A percentile compares a stretch with the other conserved stretches of the same genome.
Conservation (phyloP, 2,797 vertebrate genomes). For the Picus viridis region DNA sequence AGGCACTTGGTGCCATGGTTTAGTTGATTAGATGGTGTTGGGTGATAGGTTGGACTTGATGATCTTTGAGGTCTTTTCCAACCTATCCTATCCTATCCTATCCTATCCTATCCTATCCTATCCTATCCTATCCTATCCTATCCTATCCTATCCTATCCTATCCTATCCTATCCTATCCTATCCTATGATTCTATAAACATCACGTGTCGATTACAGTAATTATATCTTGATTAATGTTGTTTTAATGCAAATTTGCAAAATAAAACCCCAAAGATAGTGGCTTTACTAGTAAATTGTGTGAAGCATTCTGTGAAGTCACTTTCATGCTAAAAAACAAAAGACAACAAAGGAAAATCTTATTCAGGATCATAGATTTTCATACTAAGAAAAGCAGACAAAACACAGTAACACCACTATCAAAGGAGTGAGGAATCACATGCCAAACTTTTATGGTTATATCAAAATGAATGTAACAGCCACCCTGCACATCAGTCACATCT, state of each 20-base stretch:
- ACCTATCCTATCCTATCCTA: no score
- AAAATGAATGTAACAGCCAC: not conserved
- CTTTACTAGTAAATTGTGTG: not conserved
- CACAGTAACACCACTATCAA: not conserved
- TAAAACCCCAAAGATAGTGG: not conserved
- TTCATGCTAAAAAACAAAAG: not conserved
- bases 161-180: not conserved
- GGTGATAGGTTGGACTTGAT: no score
- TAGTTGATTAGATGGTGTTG: no score
- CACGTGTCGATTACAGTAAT: not conserved
- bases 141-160: no score
- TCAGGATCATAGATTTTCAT: not conserved
- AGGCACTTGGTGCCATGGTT: no score
- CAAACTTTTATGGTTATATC: not conserved
- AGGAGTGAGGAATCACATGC: not conserved
- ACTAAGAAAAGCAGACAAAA: not conserved
- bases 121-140: no score
- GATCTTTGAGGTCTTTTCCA: no score
- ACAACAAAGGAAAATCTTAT: not conserved
- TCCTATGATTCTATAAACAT: not conserved
- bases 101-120: no score
- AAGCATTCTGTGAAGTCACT: not conserved
- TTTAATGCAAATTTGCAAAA: not conserved
- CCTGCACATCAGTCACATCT: not conserved
- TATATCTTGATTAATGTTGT: no score